Conservation (phyloP, 2,797 vertebrate genomes). For the Lutjanus campechanus region DNA sequence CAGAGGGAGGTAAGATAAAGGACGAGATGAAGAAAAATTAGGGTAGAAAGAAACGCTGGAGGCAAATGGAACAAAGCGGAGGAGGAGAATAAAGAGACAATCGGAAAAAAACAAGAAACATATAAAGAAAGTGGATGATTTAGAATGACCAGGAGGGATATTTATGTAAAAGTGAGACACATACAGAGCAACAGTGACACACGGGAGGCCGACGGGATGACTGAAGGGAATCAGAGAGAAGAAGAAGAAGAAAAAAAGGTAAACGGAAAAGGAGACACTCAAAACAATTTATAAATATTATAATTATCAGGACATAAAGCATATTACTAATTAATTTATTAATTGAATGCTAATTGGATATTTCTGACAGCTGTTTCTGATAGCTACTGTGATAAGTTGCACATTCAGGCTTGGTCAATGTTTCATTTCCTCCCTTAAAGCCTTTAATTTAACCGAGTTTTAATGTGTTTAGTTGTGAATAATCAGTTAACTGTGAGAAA, state of each 20-base stretch:
- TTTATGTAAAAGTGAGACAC: conserved; percentile 28
- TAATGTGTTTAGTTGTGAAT: too few species aligned
- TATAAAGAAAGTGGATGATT: conserved; percentile 4
- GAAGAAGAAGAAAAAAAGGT: background rate
- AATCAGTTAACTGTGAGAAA: too few species aligned
- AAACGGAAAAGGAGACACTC: background rate
- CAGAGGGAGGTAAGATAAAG: conserved; percentile 37
- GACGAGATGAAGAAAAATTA: conserved; percentile 32
- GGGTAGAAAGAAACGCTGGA: conserved; percentile 16
- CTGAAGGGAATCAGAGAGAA: background rate
- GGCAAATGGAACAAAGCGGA: conserved; percentile 17
- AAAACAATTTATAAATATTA: background rate
- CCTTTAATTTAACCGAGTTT: too few species aligned
- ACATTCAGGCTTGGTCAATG: background rate
- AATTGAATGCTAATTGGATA: background rate
- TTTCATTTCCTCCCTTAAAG: too few species aligned
- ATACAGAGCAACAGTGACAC: conserved; percentile 1
- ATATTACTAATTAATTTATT: background rate
- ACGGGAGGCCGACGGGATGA: background rate
- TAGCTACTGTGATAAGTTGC: background rate
- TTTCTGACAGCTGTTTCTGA: background rate
- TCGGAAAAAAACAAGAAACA: background rate
- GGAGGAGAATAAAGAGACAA: background rate
- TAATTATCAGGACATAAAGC: background rate
- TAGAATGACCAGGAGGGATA: conserved; percentile 26